Evolutionary conservation across 2,797 vertebrate species (phyloP), one percentile per base, ranked within the genome.

Genomic region (Phalloptychus januarius): DNA sequence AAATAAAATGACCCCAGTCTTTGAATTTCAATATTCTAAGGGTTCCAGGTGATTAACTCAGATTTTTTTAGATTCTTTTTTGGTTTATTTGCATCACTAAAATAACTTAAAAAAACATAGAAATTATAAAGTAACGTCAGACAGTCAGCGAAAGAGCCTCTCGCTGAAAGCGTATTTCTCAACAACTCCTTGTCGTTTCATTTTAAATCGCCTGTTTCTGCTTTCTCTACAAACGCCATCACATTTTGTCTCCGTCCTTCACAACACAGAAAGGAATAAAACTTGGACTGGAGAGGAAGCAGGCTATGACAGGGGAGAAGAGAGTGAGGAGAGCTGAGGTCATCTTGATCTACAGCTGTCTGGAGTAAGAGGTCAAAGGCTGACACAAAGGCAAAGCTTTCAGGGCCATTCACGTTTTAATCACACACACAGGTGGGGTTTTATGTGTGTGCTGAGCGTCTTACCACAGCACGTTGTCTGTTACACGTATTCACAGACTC

Each of bases 311-410:
- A 28, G 78, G 58, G 70, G 69, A 75, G 65, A 33, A 31, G 76
- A 69, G 63, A 79, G 85, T 76, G 85, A 82, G 0, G 88, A 90
- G 72, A 83, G 81, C 79, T 79, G 86, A 86, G 86, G 74, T 83
- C 83, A 88, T 73, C 44, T 74, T 89, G 88, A 92, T 89, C 80
- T 92, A 92, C 79, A 79, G 77, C 77, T 74, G 74, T 75, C 58
- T 85, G 71, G 78, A 79, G 80, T 25, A 71, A 33, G 25, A 44
- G 87, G 83, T 87, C 77, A 86, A 83, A 89, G 88, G 83, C 44
- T 79, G 76, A 83, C 63, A 72, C 38, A 50, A 77, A 87, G 88
- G 87, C 88, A 85, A 82, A 36, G 54, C 69, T 79, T 80, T 83
- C 75, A 85, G 79, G 71, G 86, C 75, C 69, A 42, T 28, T 44